A percentile compares a stretch with the other conserved stretches of the same genome.
Conservation (phyloP, 2,888 invertebrate genomes). For the Pteria penguin region DNA sequence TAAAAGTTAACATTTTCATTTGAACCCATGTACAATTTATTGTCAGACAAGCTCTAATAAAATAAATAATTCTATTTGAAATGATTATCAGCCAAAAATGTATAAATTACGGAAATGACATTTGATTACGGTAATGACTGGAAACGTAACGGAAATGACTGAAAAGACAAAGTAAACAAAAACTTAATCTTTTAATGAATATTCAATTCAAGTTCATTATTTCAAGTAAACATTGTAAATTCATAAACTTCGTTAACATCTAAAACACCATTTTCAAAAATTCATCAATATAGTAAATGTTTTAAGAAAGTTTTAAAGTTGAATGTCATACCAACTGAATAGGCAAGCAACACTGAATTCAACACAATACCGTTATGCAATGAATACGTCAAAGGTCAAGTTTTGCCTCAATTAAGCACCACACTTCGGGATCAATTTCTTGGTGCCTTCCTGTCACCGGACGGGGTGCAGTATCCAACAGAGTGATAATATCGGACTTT, state of each 20-base stretch:
- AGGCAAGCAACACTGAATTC: too few species aligned
- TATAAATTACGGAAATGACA: neutral
- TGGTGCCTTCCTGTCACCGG: conserved; percentile 19
- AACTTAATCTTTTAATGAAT: neutral
- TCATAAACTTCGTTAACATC: neutral
- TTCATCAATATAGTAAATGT: neutral
- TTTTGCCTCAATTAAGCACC: conserved; percentile 1
- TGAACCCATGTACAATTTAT: neutral
- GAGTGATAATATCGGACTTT: conserved; percentile 12
- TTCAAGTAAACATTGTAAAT: neutral
- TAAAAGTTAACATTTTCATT: neutral
- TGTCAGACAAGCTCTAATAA: neutral
- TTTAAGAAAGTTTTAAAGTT: too few species aligned
- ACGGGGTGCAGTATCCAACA: conserved; percentile 3
- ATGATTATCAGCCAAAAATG: neutral
- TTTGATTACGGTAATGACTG: neutral
- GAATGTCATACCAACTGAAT: too few species aligned
- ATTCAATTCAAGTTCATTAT: neutral
- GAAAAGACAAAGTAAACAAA: neutral
- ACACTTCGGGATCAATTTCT: conserved; percentile 8
- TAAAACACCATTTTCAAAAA: neutral
- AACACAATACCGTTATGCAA: too few species aligned
- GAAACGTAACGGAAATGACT: neutral
- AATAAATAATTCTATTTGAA: neutral
- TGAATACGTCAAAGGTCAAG: too few species aligned